Evolutionary conservation across 2,797 vertebrate genomes (phyloP), one percentile per base, ranked within the genome.

Genomic region (Lophius americanus): DNA sequence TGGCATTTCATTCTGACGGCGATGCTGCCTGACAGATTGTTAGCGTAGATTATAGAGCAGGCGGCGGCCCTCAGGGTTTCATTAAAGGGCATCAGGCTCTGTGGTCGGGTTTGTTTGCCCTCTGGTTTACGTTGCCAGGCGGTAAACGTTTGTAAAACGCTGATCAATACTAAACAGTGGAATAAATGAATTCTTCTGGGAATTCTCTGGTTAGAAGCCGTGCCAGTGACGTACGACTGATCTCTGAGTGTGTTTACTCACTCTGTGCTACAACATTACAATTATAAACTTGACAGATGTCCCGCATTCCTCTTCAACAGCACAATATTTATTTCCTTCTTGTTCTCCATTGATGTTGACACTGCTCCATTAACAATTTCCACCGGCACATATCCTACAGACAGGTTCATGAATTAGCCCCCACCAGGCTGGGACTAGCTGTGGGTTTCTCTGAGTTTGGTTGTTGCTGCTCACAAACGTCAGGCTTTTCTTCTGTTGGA

Each of bases 371-470:
- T 80, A 71, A 85, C 60, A 60, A 6, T 88, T 88, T 86, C 78
- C 79, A 81, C 54, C 61, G 37, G 60, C 53, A 77, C 85, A 81
- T 77, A 55, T 67, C 73, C 57, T 64, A 41, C 84, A 86, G 84
- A 86, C 71, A 14, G 67, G 32, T 68, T 51, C 79, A 61, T 63
- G 64, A 72, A 84, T 74, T 54, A 43, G 63, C 48, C 66, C 74
- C 59, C 74, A 75, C 86, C 79, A 89, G 86, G 81, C 58, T 64
- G 49, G 69, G 70, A 87, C 88, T 79, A 81, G 85, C 79, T 88
- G 90, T 85, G 89, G 83, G 90, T 91, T 91, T 81, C 81, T 79
- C 82, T 84, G 76, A 77, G 81, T 88, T 86, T 66, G 78, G 70
- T 88, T 81, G 80, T 78, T 77, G 71, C 72, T 80, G 89, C 79